Percentiles rank a stretch among this genome's conserved stretches.
Conservation (phyloP, 2,888 invertebrate species). For the Fissipunctia ypsillon region DNA sequence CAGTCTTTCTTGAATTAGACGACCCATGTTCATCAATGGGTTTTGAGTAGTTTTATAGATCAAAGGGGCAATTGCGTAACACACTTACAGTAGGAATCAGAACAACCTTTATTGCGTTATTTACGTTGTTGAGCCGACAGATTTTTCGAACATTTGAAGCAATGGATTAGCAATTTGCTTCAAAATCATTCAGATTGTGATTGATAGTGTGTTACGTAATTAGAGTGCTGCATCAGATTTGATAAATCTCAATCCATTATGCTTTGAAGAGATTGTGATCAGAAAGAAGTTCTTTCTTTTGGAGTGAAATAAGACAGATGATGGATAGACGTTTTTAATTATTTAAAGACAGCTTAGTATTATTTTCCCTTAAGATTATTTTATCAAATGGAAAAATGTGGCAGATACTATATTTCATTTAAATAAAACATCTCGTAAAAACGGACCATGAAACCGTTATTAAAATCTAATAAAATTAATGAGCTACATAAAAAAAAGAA, state of each 20-base stretch:
- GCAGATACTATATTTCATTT: constrained; percentile 18
- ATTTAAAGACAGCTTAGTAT: neutral
- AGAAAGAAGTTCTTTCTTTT: neutral
- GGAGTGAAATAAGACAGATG: neutral
- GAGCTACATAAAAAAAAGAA: constrained; percentile 48
- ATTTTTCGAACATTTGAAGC: too few relatives aligned
- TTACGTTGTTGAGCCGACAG: too few relatives aligned
- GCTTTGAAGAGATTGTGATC: neutral
- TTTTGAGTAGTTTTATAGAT: neutral
- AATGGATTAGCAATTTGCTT: too few relatives aligned
- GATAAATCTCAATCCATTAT: neutral
- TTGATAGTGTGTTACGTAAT: too few relatives aligned
- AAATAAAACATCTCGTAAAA: constrained; percentile 44
- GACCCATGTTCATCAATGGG: neutral
- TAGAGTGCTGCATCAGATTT: too few relatives aligned
- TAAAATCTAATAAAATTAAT: constrained; percentile 60
- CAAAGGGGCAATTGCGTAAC: too few relatives aligned
- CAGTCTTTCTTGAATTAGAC: too few relatives aligned
- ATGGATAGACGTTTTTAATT: neutral
- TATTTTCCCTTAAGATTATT: constrained; percentile 20
- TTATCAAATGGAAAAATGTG: constrained; percentile 15
- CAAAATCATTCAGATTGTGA: too few relatives aligned
- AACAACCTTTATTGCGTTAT: too few relatives aligned
- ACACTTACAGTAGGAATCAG: too few relatives aligned
- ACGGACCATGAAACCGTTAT: constrained; percentile 52